phyloP scores from a whole-genome alignment of 2,797 vertebrate species.

The Anolis apletophallus region DNA sequence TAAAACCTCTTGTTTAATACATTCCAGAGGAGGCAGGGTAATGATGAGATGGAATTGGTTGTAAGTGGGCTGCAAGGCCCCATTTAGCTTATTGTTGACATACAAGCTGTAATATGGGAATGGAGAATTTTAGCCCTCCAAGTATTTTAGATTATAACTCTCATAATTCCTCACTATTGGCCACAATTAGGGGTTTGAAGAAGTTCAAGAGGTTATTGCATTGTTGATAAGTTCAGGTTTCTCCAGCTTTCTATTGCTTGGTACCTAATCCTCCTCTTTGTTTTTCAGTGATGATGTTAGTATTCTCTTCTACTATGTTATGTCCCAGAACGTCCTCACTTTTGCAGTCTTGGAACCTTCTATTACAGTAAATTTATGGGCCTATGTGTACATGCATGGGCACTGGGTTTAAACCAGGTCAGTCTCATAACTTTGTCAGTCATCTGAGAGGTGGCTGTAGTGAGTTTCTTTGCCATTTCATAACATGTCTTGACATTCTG shows the following conservation, averaged over 20 bases:
- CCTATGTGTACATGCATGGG: too few relatives aligned
- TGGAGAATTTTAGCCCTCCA: neutral
- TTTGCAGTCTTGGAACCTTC: neutral
- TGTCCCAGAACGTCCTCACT: neutral
- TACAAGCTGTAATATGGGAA: neutral
- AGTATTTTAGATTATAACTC: neutral
- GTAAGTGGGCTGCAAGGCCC: neutral
- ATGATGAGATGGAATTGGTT: neutral
- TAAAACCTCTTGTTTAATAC: neutral
- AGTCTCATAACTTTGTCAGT: neutral
- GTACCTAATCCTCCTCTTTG: neutral
- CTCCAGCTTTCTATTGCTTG: neutral
- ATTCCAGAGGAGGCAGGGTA: neutral
- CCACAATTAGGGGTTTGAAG: neutral
- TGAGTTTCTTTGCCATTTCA: neutral
- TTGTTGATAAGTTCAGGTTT: neutral
- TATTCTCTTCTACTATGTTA: neutral
- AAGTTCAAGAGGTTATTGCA: neutral
- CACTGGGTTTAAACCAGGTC: neutral
- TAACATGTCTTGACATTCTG: neutral
- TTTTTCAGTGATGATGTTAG: neutral
- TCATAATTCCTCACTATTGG: neutral
- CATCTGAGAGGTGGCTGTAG: neutral
- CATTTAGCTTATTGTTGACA: neutral
- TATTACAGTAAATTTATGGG: neutral